Evolutionary conservation across 1,140 invertebrate species (phyloP), one percentile per base, ranked within the genome.

Genomic region (Leptinotarsa texana): DNA sequence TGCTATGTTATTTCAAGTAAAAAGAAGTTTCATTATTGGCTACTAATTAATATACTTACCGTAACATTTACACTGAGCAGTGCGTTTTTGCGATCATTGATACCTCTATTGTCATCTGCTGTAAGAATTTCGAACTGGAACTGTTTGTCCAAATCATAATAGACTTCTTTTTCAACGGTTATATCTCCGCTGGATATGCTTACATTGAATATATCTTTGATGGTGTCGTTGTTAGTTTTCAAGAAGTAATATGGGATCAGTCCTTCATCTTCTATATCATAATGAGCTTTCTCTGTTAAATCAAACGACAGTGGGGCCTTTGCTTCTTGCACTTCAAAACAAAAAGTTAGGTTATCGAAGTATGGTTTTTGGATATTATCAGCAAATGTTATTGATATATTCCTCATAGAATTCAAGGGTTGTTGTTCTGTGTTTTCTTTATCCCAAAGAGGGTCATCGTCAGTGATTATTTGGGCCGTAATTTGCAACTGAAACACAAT

Each of bases 61-160:
- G 61, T 47, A 61, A 77, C 48, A 3, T 62, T 75, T 17, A 80
- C 71, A 15, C 17, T 13, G 13, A 78, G 18, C n/a, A 18, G n/a
- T 57, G 51, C 15, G n/a, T 57, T 57, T 8, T 15, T 57, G 15
- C 4, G 15, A 57, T 15, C n/a, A 57, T 57, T 57, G n/a, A 18
- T n/a, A 57, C 15, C 51, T 18, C 6, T 11, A 18, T 22, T 69
- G 42, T 75, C 75, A 71, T 88, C 87, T 65, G 85, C 82, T 15
- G 88, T 86, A 4, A 84, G 85, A 17, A 89, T 82, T 62, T 80
- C 67, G 22, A 87, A 66, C 21, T 77, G 74, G 76, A 87, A 84
- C 63, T 71, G 47, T 0, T 78, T 80, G 47, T 80, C 79, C 3
- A 78, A 75, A 72, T 83, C 83, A 71, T 88, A 85, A 78, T 88